These are phyloP conservation scores for Blennius ocellaris DNA, from an alignment of 2,113 vertebrate genomes.

Conservation along the genomic window DNA sequence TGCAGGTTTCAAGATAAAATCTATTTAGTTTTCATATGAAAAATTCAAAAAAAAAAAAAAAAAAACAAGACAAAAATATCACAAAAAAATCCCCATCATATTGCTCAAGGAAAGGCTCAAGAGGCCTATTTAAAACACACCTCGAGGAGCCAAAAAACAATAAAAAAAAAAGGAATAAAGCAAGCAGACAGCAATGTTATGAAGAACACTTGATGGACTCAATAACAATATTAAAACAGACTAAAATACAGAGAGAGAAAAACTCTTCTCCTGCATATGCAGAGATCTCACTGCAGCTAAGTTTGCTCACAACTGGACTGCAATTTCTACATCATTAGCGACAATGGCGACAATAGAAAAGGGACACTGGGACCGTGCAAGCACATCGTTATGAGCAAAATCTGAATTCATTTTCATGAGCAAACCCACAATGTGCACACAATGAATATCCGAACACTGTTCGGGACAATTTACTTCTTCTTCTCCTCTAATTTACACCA, in stretches of 20 bases:
- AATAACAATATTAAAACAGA: conserved; percentile 33
- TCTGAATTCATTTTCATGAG: conserved; percentile 31
- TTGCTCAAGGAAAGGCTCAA: conserved; percentile 1
- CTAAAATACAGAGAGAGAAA: not conserved
- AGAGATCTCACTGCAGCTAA: conserved; percentile 22
- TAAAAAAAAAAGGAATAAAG: conserved; percentile 13
- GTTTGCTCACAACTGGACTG: not conserved
- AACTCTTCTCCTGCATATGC: not conserved
- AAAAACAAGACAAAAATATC: conserved; percentile 18
- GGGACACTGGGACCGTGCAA: conserved; percentile 10
- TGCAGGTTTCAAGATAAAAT: conserved; percentile 27
- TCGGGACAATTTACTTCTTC: conserved; percentile 16
- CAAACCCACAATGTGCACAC: conserved; percentile 25
- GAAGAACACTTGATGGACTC: conserved; percentile 22
- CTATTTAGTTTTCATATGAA: conserved; percentile 11
- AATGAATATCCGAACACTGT: conserved; percentile 34
- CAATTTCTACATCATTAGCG: conserved; percentile 36
- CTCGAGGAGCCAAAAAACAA: conserved; percentile 32
- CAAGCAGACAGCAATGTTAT: conserved; percentile 7
- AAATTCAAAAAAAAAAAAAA: conserved; percentile 2
- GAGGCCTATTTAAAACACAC: conserved; percentile 30
- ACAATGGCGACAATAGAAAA: conserved; percentile 24
- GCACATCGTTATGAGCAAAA: conserved; percentile 23
- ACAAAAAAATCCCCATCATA: conserved; percentile 3
- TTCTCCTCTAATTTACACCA: conserved; percentile 23